A percentile compares a stretch with the other conserved stretches of the same genome.
These are phyloP conservation scores for Dendrocincla fuliginosa DNA, from an alignment of 2,797 vertebrate genomes.

Conservation along the genomic window DNA sequence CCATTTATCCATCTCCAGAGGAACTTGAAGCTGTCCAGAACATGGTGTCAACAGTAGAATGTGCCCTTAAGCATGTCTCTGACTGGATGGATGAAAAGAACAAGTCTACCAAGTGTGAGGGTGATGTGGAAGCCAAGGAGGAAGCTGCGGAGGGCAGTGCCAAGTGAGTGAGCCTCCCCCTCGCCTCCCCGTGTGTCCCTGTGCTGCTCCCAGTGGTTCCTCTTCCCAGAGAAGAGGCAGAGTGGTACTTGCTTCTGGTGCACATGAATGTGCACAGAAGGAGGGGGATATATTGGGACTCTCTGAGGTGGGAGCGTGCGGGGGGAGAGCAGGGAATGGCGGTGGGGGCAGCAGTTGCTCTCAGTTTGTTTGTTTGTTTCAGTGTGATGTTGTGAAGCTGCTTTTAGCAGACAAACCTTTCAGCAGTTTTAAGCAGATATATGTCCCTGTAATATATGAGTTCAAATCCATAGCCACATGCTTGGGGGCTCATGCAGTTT, in stretches of 20 bases:
- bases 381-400: background rate
- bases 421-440: background rate
- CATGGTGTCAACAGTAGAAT: constrained; percentile 96
- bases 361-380: background rate
- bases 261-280: background rate
- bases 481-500: background rate
- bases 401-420: background rate
- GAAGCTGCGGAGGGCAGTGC: constrained; percentile 81
- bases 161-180: constrained; percentile 78
- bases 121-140: constrained; percentile 73
- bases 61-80: constrained; percentile 96
- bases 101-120: constrained; percentile 68
- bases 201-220: background rate
- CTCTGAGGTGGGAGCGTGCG: background rate
- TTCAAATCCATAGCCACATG: background rate
- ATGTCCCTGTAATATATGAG: background rate
- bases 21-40: constrained; percentile 97
- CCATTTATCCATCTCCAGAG: constrained; percentile 95
- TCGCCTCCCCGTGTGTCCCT: background rate
- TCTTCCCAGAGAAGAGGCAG: background rate
- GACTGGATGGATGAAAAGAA: constrained; percentile 93
- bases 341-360: background rate
- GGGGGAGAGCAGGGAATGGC: background rate
- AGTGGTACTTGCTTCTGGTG: constrained; percentile 1
- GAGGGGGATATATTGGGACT: constrained; percentile 17